Conservation (phyloP, 2,113 vertebrate species). For the Sterrhoptilus dennistouni region DNA sequence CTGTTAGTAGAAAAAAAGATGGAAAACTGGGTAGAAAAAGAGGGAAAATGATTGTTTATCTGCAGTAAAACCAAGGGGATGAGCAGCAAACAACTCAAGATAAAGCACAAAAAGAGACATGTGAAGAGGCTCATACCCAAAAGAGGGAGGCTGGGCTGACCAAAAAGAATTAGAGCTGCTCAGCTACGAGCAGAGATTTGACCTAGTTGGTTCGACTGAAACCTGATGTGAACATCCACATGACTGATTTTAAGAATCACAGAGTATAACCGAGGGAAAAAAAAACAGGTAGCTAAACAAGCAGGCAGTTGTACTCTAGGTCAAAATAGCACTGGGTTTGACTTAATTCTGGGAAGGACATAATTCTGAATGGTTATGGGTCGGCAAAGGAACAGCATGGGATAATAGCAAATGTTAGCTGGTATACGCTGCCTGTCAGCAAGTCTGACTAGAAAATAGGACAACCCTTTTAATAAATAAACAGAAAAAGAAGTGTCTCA, state of each 20-base stretch:
- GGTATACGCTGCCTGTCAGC: not conserved
- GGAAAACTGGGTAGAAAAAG: not conserved
- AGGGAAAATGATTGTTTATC: not conserved
- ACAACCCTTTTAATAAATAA: not conserved
- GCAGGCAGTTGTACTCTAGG: not conserved
- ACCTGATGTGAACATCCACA: slow-evolving; percentile 38
- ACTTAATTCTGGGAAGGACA: not conserved
- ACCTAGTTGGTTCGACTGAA: slow-evolving; percentile 37
- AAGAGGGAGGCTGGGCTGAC: not conserved
- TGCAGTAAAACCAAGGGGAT: not conserved
- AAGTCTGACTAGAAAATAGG: slow-evolving; percentile 4
- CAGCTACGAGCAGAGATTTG: not conserved
- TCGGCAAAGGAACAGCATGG: not conserved
- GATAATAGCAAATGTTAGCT: not conserved
- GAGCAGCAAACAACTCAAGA: not conserved
- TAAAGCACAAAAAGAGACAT: not conserved
- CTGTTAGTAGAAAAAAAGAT: not conserved
- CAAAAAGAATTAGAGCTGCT: not conserved
- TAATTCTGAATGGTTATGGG: not conserved
- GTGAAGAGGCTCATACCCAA: not conserved
- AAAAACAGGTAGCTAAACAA: not conserved
- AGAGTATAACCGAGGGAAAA: not conserved
- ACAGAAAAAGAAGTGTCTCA: not conserved
- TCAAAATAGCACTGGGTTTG: not conserved
- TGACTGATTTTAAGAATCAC: slow-evolving; percentile 43